Evolutionary conservation across 2,888 invertebrate genomes (phyloP), one percentile per base, ranked within the genome.

Genomic region (Masnerella sp.): DNA sequence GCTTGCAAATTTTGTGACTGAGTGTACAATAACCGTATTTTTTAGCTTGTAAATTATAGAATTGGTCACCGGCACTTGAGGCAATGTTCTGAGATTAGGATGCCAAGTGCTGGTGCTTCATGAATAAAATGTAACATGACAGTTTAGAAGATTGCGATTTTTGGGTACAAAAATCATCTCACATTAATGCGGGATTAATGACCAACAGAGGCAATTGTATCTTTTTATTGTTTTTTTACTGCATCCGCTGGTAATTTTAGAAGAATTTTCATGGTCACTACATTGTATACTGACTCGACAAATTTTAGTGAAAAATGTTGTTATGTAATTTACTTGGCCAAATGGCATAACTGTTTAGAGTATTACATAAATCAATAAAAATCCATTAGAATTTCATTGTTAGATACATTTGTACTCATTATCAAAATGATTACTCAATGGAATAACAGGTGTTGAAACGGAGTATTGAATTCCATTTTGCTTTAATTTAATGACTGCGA

Each of bases 51-150:
- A 43, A n/a, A n/a, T n/a, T n/a, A n/a, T n/a, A n/a, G n/a, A n/a
- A n/a, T n/a, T n/a, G 22, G 12, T 18, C 4, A 40, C 47, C 47
- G 30, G 47, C 47, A 18, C 14, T 36, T 8, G 25, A 34, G 5
- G 20, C 40, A 11, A 43, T 12, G 8, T 43, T 36, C 15, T n/a
- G n/a, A n/a, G n/a, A n/a, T n/a, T n/a, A 25, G 14, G 8, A n/a
- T 9, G 4, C 9, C 15, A 47, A 36, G 22, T 18, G 47, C 47
- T 47, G 11, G 5, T 36, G 20, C 15, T 47, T 59, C 8, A 47
- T 59, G 36, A 59, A 47, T 59, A 36, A 47, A 59, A 59, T 47
- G 36, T 59, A 36, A 47, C 38, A 8, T 59, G 59, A 47, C 59
- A 47, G 28, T 38, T 12, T 22, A 7, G 12, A 43, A 8, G 15